Base-by-base conservation (phyloP, 2,888 invertebrate genomes). In the Eupeodes luniger region DNA sequence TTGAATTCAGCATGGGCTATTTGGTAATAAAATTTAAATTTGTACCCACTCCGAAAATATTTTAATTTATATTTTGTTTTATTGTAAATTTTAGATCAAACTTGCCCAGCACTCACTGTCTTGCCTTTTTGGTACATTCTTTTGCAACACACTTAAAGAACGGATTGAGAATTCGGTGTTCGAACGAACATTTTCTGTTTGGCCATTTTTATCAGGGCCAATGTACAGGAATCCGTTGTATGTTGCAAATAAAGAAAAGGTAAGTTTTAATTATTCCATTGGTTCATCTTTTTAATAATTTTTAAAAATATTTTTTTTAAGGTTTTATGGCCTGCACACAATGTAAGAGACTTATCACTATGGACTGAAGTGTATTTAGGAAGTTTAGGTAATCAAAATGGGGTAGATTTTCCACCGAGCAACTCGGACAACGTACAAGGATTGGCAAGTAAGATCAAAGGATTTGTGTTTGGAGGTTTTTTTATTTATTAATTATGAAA, bases 81-180 rank as follows among this genome's bases (percentile, higher is more conserved):
- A 19, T 61, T 81, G 4, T 49, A 86, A 86, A 36, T 93, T 94
- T 49, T 93, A 98, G 98, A 97, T 98, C 88, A 99, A 99, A 95
- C 94, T 99, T 91, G 98, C 97, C 3, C 98, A 98, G 90, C 99
- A 99, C 94, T 96, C 97, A 70, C 98, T 99, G 94, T 98, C 99
- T 85, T 98, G 98, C 94, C 95, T 99, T 92, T 99, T 98, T 94
- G 99, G 99, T 90, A 99, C 98, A 91, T 99, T 99, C 95, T 95
- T 99, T 90, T 98, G 98, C 94, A 99, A 99, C 95, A 95, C 96
- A 57, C 94, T 95, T 74, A 96, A 96, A 91, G 97, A 97, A 93
- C 95, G 98, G 55, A 93, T 94, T 70, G 95, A 95, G 81, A 94
- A 95, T 89, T 95, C 96, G 78, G 95, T 96, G 85, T 94, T 94